These are phyloP conservation scores for Platalea minor DNA, from an alignment of 2,797 vertebrate species.

Conservation along the genomic window DNA sequence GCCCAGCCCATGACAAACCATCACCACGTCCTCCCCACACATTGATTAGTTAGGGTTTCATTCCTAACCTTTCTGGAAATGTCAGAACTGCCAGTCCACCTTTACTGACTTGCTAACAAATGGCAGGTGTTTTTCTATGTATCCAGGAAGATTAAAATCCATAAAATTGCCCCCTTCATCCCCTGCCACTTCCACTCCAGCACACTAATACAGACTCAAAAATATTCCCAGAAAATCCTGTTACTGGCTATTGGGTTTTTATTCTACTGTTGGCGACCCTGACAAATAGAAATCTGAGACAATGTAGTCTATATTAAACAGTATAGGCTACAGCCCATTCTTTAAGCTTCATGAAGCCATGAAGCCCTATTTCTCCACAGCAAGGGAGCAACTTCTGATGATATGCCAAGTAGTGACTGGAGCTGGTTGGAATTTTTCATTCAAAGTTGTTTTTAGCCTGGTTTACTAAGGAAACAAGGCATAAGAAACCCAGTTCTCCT, in stretches of 20 bases:
- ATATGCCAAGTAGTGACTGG: conserved; percentile 25
- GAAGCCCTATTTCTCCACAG: background rate
- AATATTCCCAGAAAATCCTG: background rate
- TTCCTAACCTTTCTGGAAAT: background rate
- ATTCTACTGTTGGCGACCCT: background rate
- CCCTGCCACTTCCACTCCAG: background rate
- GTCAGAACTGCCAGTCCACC: background rate
- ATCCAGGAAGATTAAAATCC: background rate
- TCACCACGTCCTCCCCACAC: background rate
- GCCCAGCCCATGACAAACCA: background rate
- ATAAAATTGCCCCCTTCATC: background rate
- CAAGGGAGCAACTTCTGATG: background rate
- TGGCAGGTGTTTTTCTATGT: background rate
- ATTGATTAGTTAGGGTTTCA: background rate
- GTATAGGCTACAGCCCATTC: background rate
- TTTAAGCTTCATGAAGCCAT: background rate
- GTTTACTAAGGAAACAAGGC: conserved; percentile 8
- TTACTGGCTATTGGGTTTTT: background rate
- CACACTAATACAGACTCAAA: background rate
- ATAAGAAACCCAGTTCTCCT: background rate
- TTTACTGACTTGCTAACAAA: background rate
- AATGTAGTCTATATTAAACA: background rate
- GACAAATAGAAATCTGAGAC: background rate
- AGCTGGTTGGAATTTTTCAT: conserved; percentile 43
- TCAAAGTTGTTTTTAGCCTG: conserved; percentile 23